Evolutionary conservation across 2,888 invertebrate species (phyloP).

Genomic region (Bibio marci): DNA sequence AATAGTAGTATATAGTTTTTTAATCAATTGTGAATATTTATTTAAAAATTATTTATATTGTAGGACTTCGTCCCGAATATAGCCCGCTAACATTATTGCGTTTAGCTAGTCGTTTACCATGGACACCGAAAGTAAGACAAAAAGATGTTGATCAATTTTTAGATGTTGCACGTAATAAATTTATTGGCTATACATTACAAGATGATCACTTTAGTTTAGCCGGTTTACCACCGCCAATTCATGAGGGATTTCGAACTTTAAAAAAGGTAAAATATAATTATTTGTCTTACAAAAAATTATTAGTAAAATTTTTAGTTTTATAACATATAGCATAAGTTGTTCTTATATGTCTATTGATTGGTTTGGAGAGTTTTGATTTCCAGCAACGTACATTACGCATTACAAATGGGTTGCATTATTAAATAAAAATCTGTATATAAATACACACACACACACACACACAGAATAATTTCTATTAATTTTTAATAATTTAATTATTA

Average conservation of each 20-base stretch:
- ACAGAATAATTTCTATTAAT: slow-evolving; percentile 5
- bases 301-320: slow-evolving; percentile 1
- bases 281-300: not conserved
- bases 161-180: slow-evolving; percentile 81
- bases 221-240: slow-evolving; percentile 91
- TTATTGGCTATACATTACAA: slow-evolving; percentile 84
- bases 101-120: slow-evolving; percentile 50
- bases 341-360: not conserved
- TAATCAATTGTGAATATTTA: too few relatives aligned
- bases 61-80: too few relatives aligned
- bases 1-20: too few relatives aligned
- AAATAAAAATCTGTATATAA: too few relatives aligned
- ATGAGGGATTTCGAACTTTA: slow-evolving; percentile 84
- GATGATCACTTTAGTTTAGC: slow-evolving; percentile 79
- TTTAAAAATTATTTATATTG: too few relatives aligned
- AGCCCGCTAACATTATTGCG: not conserved
- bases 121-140: slow-evolving; percentile 90
- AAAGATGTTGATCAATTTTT: slow-evolving; percentile 87
- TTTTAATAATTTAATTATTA: not conserved
- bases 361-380: not conserved
- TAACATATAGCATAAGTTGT: too few relatives aligned
- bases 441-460: too few relatives aligned
- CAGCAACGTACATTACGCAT: not conserved
- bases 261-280: slow-evolving; percentile 37
- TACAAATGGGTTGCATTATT: too few relatives aligned